Conservation (phyloP, 2,888 invertebrate species). For the Dicyrtoma fusca region DNA sequence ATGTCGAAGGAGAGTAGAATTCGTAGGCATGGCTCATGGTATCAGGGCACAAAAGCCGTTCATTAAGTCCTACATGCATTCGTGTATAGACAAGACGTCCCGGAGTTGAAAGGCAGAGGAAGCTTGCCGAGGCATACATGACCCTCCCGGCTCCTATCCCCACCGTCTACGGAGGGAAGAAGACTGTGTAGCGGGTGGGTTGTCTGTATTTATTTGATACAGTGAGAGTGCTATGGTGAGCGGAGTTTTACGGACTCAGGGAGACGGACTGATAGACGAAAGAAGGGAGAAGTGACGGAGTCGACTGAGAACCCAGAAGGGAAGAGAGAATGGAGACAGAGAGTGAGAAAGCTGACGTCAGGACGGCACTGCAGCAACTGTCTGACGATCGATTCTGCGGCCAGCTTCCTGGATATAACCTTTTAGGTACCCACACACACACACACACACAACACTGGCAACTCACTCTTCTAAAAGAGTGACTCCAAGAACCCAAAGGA, state of each 20-base stretch:
- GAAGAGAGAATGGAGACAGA: not conserved
- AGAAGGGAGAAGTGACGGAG: not conserved
- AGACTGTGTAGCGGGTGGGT: too few species aligned
- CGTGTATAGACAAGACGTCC: too few species aligned
- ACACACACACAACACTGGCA: constrained; percentile 4
- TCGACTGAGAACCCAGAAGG: not conserved
- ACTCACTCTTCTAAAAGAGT: not conserved
- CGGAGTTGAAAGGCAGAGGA: too few species aligned
- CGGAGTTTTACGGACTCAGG: not conserved
- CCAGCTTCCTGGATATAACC: constrained; percentile 31
- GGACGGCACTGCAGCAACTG: constrained; percentile 32
- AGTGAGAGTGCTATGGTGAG: too few species aligned
- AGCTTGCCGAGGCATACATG: too few species aligned
- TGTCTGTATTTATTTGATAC: too few species aligned
- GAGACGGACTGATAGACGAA: not conserved
- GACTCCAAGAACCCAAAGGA: not conserved
- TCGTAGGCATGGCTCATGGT: too few species aligned
- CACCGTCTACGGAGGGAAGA: too few species aligned
- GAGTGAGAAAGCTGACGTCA: constrained; percentile 24
- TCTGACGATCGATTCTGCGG: constrained; percentile 34
- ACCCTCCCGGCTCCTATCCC: too few species aligned
- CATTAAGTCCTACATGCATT: too few species aligned
- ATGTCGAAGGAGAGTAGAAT: too few species aligned
- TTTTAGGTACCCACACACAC: not conserved
- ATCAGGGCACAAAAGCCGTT: too few species aligned